A percentile compares a stretch with the other conserved stretches of the same genome.
Conservation (phyloP, 2,113 vertebrate species). For the Axis porcinus region DNA sequence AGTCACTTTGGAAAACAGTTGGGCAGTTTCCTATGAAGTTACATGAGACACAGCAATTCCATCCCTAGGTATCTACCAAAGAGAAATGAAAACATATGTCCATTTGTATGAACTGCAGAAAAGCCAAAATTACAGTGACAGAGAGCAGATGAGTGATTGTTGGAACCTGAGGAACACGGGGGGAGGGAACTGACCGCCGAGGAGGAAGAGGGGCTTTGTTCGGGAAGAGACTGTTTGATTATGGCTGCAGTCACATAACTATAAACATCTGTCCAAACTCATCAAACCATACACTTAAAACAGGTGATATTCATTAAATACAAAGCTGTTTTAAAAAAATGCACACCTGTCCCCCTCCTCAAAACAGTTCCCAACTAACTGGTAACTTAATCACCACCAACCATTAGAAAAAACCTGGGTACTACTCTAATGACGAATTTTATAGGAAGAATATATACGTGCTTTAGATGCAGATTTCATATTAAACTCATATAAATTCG, state of each 20-base stretch:
- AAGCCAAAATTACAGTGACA: not conserved
- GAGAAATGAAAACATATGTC: conserved; percentile 14
- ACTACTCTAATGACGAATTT: not conserved
- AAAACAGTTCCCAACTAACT: not conserved
- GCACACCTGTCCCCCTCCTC: not conserved
- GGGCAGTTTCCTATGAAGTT: not conserved
- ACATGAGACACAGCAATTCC: not conserved
- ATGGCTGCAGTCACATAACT: not conserved
- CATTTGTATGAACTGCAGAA: not conserved
- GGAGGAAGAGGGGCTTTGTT: not conserved
- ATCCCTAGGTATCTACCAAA: not conserved
- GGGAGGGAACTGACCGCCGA: not conserved
- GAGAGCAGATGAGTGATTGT: not conserved
- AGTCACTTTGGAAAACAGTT: not conserved
- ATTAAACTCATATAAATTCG: not conserved
- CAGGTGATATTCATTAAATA: not conserved
- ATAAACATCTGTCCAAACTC: conserved; percentile 14
- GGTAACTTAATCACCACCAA: not conserved
- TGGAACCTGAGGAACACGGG: not conserved
- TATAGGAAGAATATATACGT: not conserved
- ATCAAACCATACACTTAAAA: not conserved
- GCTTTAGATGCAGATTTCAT: not conserved
- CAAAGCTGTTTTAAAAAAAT: not conserved
- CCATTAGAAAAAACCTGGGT: not conserved
- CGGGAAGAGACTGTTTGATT: not conserved